Conservation (phyloP, 2,888 invertebrate species). For the Spilarctia lutea region DNA sequence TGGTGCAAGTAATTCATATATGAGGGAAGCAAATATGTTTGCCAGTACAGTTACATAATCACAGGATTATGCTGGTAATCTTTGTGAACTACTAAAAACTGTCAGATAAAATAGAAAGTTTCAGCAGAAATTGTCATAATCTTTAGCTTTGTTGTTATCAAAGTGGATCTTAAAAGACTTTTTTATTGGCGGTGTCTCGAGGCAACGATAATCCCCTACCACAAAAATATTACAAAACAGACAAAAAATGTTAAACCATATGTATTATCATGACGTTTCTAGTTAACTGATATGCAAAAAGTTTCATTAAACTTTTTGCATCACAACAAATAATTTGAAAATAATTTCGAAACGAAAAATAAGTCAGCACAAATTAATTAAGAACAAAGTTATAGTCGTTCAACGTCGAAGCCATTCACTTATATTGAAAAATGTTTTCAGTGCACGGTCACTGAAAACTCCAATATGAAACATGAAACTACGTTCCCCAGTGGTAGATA, state of each 20-base stretch:
- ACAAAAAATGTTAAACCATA: neutral
- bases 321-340: neutral
- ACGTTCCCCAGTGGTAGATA: slow-evolving; percentile 36
- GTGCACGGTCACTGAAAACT: slow-evolving; percentile 29
- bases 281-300: neutral
- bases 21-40: no score
- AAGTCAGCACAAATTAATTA: slow-evolving; percentile 41
- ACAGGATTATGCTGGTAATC: no score
- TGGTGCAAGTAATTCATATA: neutral
- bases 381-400: slow-evolving; percentile 45
- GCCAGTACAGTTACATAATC: no score
- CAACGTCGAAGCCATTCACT: slow-evolving; percentile 36
- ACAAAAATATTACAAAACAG: neutral
- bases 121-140: neutral
- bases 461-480: slow-evolving; percentile 40
- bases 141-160: neutral
- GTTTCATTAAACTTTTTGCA: no score
- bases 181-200: neutral
- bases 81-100: no score
- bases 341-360: slow-evolving; percentile 4
- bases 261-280: neutral
- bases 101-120: neutral
- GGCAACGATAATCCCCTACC: neutral
- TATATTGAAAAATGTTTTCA: slow-evolving; percentile 52
- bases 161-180: neutral